These are phyloP conservation scores for Manis pentadactyla DNA, from an alignment of 2,797 vertebrate genomes.

Conservation along the genomic window DNA sequence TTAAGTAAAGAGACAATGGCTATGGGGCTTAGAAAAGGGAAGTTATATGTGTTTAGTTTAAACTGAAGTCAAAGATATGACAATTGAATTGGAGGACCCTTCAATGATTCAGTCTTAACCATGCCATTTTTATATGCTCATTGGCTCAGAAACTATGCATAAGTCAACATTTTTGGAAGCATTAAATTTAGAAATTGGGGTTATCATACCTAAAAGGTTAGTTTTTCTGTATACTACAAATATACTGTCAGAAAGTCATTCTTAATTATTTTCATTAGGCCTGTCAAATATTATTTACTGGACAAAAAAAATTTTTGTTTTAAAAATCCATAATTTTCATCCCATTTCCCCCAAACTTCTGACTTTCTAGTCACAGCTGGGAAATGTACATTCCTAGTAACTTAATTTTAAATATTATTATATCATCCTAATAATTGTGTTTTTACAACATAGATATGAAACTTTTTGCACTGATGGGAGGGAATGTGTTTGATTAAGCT, in stretches of 20 bases:
- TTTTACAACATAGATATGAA: slow-evolving; percentile 1
- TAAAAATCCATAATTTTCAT: slow-evolving; percentile 10
- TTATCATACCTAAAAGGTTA: neutral
- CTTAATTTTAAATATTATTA: slow-evolving; percentile 46
- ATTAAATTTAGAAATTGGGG: slow-evolving; percentile 4
- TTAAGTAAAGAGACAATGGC: neutral
- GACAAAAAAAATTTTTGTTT: slow-evolving; percentile 13
- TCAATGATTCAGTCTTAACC: neutral
- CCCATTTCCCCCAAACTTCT: neutral
- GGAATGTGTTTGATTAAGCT: slow-evolving; percentile 5
- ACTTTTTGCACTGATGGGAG: neutral
- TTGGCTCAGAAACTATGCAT: neutral
- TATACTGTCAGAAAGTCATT: slow-evolving; percentile 10
- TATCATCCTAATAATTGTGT: slow-evolving; percentile 11
- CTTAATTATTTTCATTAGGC: slow-evolving; percentile 28
- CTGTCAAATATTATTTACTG: slow-evolving; percentile 34
- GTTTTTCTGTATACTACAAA: neutral
- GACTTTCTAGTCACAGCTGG: neutral
- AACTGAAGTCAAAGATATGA: neutral
- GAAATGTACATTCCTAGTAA: slow-evolving; percentile 4
- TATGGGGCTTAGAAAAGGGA: neutral
- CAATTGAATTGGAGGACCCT: neutral
- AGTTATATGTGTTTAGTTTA: slow-evolving; percentile 4
- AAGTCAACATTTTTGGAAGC: slow-evolving; percentile 19
- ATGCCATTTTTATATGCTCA: slow-evolving; percentile 45